These are phyloP conservation scores for Apeira syringaria DNA, from an alignment of 2,888 invertebrate species.

Conservation along the genomic window DNA sequence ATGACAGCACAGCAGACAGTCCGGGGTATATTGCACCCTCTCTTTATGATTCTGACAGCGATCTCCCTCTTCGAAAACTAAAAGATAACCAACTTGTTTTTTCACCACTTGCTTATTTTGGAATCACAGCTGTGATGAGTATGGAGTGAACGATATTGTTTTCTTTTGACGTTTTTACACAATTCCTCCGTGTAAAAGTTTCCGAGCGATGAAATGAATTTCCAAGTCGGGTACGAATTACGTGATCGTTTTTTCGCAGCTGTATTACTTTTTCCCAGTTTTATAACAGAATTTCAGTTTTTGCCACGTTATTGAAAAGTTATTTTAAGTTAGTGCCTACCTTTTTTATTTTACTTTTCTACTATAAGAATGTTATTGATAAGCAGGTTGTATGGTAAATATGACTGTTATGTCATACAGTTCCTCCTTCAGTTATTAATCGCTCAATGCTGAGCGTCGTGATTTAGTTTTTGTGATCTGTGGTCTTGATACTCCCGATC, in stretches of 20 bases:
- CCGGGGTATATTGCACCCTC: slow-evolving; percentile 54
- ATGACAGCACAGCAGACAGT: slow-evolving; percentile 11
- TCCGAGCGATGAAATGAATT: slow-evolving; percentile 35
- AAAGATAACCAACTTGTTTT: slow-evolving; percentile 76
- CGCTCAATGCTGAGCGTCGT: too few relatives aligned
- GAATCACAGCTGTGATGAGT: slow-evolving; percentile 48
- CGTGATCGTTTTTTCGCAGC: slow-evolving; percentile 32
- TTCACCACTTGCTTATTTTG: slow-evolving; percentile 58
- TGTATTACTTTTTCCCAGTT: slow-evolving; percentile 18
- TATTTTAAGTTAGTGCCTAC: slow-evolving; percentile 5
- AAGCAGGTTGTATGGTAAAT: background rate
- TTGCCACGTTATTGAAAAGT: slow-evolving; percentile 10
- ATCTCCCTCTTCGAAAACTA: slow-evolving; percentile 66
- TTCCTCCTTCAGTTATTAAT: too few relatives aligned
- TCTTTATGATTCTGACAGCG: slow-evolving; percentile 63
- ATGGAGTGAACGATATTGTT: slow-evolving; percentile 57
- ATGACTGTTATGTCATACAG: too few relatives aligned
- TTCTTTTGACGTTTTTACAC: slow-evolving; percentile 50
- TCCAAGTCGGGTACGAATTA: slow-evolving; percentile 36
- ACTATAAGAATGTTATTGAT: slow-evolving; percentile 1
- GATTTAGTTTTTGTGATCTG: too few relatives aligned
- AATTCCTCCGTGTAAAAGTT: slow-evolving; percentile 43
- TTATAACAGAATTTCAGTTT: slow-evolving; percentile 9
- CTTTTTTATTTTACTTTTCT: slow-evolving; percentile 1
- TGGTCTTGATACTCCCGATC: too few relatives aligned